Base-by-base conservation (phyloP, 2,888 invertebrate species). In the Gonocerus acuteangulatus region DNA sequence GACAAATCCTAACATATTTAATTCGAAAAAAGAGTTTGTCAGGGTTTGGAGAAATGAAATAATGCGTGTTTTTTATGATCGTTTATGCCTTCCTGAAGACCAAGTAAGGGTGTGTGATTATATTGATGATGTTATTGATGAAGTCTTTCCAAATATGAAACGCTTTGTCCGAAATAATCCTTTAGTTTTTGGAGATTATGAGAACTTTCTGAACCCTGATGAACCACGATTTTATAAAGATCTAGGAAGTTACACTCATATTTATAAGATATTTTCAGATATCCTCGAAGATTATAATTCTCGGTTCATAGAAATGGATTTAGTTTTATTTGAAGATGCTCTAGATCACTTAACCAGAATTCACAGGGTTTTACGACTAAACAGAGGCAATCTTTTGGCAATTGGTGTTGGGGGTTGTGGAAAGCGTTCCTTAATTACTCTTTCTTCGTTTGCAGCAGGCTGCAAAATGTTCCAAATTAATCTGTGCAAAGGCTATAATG, bases 11-110 rank as follows among this genome's bases (percentile, higher is more conserved):
- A 80, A 79, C 65, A 80, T 81, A 70, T 90, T 87, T 74, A 79
- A 80, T 54, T 81, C 80, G 58, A 75, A 79, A 16, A 81, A 84
- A n/a, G 84, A 87, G 64, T 80, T 95, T 34, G 79, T 92, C 1
- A 79, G 95, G 4, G 85, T 90, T 19, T 95, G 95, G 95, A 80
- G 93, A 63, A 94, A 95, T 74, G 95, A 95, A 75, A 89, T 91
- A 73, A 80, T 82, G 0, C 76, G 95, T 62, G 89, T 92, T 36
- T 86, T 95, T 63, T 90, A 87, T 71, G 95, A 95, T 75, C 79
- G 94, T 47, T 80, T 95, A 11, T 27, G 27, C 9, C 27, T 27
- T 27, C 27, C 89, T 91, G 67, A 62, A 59, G 62, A 62, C 27
- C 59, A 52, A 48, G 16, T n/a, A 2, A 39, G 19, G 9, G 58